phyloP scores from a whole-genome alignment of 2,113 vertebrate species.

The Urocitellus parryii region DNA sequence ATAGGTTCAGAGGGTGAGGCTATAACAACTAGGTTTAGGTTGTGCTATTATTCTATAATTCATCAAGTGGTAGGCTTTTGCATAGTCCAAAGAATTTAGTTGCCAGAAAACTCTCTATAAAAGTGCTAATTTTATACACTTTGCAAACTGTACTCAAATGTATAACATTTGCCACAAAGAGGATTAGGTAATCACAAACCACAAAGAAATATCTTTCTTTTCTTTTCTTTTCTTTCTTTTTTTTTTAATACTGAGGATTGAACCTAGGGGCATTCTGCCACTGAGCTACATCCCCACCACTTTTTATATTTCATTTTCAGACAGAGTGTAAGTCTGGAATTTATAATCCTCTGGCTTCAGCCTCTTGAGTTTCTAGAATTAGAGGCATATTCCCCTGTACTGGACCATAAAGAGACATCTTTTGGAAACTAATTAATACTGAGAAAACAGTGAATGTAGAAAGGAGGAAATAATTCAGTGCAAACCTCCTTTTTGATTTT shows the following conservation, averaged over 20 bases:
- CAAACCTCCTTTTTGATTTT: not conserved
- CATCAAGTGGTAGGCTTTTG: not conserved
- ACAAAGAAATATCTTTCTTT: too few relatives aligned
- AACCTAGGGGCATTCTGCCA: too few relatives aligned
- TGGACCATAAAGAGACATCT: not conserved
- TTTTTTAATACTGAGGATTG: too few relatives aligned
- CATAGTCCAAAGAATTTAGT: not conserved
- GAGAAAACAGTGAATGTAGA: not conserved
- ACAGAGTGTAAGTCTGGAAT: too few relatives aligned
- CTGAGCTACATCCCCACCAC: too few relatives aligned
- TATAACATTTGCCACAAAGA: not conserved
- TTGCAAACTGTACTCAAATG: not conserved
- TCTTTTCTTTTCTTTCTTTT: too few relatives aligned
- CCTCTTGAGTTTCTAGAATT: too few relatives aligned
- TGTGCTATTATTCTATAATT: not conserved
- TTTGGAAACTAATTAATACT: conserved; percentile 18
- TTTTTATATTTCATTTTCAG: too few relatives aligned
- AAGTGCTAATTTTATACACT: not conserved
- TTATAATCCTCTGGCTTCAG: too few relatives aligned
- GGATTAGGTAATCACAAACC: too few relatives aligned
- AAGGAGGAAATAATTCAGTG: not conserved
- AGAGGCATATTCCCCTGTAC: too few relatives aligned
- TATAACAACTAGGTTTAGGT: not conserved
- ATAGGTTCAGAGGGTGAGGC: not conserved
- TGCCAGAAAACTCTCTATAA: not conserved